Base-by-base conservation (phyloP, 2,888 invertebrate species). In the Phengaris alcon region DNA sequence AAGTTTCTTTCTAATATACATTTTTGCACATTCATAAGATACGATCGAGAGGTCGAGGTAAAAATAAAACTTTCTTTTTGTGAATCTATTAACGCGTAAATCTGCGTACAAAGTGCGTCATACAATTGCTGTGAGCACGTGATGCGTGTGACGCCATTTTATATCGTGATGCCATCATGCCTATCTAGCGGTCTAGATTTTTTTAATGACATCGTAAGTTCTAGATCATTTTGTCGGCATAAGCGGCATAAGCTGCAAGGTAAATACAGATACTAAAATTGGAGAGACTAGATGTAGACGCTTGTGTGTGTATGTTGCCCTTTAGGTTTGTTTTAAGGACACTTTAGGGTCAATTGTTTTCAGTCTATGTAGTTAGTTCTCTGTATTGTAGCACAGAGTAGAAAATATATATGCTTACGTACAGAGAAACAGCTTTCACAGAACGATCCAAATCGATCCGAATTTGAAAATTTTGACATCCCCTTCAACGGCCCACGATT, bases 251-350 rank as follows among this genome's bases (percentile, higher is more conserved):
- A 72, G 46, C 44, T 55, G 9, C 35, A 57, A 12, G 68, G 77
- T 78, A 80, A 82, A 84, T 84, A 1, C 35, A 35, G 35, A 2
- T 52, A 52, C 52, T 52, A 9, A 52, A 9, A 52, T 52, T 12
- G 52, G 35, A 35, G 35, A 35, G 3, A 35, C 3, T 4, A 35
- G 3, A 35, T 35, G 35, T 35, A 35, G 35, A 35, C 4, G 35
- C 22, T 22, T 22, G 22, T 22, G n/a, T n/a, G n/a, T n/a, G n/a
- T 35, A 3, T 35, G 35, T 35, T 35, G 35, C 35, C 22, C 22
- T 35, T 35, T 35, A 35, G 35, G 35, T 35, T 35, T 35, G 35
- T 35, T 35, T 35, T 35, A 35, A 35, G 35, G 3, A 35, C 35
- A 35, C 35, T 35, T 35, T 35, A 35, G 35, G 35, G 3, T 35